phyloP scores from a whole-genome alignment of 2,113 vertebrate species.

The Pachycephala philippinensis region DNA sequence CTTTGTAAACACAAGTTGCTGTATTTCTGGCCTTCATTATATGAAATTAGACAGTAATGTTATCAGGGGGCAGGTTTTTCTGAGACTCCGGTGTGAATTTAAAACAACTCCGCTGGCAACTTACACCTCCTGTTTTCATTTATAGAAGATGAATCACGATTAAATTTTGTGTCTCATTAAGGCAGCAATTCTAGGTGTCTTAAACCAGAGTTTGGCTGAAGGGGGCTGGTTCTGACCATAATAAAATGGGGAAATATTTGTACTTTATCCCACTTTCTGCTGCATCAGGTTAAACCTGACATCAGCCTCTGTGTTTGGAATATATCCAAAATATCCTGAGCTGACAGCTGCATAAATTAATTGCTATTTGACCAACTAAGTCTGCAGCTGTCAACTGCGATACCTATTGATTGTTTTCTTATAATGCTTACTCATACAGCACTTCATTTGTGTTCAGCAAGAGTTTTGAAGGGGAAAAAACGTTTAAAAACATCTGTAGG shows the following conservation, averaged over 20 bases:
- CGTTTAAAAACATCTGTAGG: neutral
- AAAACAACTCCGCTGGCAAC: neutral
- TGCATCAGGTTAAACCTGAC: neutral
- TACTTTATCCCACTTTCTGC: neutral
- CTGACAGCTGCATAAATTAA: conserved; percentile 7
- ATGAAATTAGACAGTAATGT: neutral
- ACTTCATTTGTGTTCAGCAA: neutral
- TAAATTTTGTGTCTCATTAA: neutral
- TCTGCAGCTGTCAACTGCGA: neutral
- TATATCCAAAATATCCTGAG: neutral
- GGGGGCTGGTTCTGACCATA: neutral
- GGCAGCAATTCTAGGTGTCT: neutral
- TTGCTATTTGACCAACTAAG: conserved; percentile 5
- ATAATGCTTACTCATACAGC: neutral
- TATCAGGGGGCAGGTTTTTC: neutral
- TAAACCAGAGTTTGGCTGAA: neutral
- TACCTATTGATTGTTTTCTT: neutral
- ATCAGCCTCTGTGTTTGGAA: neutral
- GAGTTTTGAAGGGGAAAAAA: neutral
- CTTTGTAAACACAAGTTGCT: neutral
- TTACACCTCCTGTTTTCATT: neutral
- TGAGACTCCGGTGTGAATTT: neutral
- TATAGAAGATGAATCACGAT: neutral
- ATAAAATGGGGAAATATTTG: neutral
- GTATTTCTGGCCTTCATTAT: neutral